Evolutionary conservation across 2,113 vertebrate species (phyloP).

Genomic region (Eurystomus gularis): DNA sequence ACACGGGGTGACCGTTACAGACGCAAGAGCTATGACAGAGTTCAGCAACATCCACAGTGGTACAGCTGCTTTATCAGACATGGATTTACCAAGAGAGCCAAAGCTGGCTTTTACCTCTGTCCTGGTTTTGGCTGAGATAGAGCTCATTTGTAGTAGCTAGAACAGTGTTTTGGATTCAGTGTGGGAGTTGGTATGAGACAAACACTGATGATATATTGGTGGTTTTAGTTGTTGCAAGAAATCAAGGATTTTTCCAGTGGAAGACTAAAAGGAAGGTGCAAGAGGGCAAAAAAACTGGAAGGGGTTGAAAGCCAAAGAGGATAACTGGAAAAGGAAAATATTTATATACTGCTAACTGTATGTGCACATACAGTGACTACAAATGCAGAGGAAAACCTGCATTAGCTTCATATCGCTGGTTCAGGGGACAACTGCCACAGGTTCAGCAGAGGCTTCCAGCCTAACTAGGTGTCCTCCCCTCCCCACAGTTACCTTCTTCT

Average conservation of each 20-base stretch:
- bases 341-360: not conserved
- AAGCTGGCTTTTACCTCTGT: not conserved
- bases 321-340: not conserved
- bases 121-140: too few species aligned
- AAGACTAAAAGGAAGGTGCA: not conserved
- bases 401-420: not conserved
- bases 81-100: not conserved
- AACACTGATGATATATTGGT: too few species aligned
- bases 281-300: not conserved
- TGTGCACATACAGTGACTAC: rapidly evolving
- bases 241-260: too few species aligned
- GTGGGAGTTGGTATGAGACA: too few species aligned
- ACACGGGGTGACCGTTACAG: not conserved
- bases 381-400: not conserved
- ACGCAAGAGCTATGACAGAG: not conserved
- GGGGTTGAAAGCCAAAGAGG: not conserved
- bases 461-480: not conserved
- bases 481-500: not conserved
- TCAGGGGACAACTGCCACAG: not conserved
- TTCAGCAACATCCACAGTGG: not conserved
- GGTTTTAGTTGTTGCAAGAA: too few species aligned
- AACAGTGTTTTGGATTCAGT: too few species aligned
- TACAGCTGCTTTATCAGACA: not conserved
- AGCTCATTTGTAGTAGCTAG: too few species aligned
- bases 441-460: not conserved